A percentile compares a stretch with the other conserved stretches of the same genome.
Evolutionary conservation across 1,140 invertebrate genomes (phyloP).

Genomic region (Halesus radiatus): DNA sequence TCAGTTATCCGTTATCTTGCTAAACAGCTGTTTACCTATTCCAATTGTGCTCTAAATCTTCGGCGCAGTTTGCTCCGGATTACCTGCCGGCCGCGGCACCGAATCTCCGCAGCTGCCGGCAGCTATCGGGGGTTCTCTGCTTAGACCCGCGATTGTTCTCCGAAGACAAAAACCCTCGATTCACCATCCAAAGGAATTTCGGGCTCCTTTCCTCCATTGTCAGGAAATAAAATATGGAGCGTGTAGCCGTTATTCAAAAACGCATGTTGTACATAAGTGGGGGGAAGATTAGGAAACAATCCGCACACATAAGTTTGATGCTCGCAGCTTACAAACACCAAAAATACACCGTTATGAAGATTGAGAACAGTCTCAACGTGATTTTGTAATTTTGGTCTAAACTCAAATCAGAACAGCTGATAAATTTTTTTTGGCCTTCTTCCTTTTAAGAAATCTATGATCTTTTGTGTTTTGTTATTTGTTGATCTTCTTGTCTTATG

Average conservation of each 20-base stretch:
- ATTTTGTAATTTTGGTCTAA: not conserved
- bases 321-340: not conserved
- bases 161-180: constrained; percentile 40
- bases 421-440: not conserved
- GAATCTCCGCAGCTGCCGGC: constrained; percentile 25
- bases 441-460: not conserved
- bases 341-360: not conserved
- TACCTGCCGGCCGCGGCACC: constrained; percentile 18
- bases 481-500: constrained; percentile 31
- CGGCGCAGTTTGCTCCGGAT: constrained; percentile 15
- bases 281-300: not conserved
- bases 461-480: constrained; percentile 18
- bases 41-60: constrained; percentile 29
- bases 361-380: not conserved
- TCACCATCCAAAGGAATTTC: constrained; percentile 34
- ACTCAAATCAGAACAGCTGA: constrained; percentile 31
- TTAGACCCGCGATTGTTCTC: constrained; percentile 24
- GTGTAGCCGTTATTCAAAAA: constrained; percentile 38
- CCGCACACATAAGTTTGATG: not conserved
- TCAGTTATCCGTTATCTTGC: constrained; percentile 6
- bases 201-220: constrained; percentile 26
- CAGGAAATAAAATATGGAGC: constrained; percentile 46
- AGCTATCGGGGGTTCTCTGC: not conserved
- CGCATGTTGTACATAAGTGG: constrained; percentile 22
- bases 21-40: constrained; percentile 23